Conservation (phyloP, 2,888 invertebrate species). For the Heliconius erato region DNA sequence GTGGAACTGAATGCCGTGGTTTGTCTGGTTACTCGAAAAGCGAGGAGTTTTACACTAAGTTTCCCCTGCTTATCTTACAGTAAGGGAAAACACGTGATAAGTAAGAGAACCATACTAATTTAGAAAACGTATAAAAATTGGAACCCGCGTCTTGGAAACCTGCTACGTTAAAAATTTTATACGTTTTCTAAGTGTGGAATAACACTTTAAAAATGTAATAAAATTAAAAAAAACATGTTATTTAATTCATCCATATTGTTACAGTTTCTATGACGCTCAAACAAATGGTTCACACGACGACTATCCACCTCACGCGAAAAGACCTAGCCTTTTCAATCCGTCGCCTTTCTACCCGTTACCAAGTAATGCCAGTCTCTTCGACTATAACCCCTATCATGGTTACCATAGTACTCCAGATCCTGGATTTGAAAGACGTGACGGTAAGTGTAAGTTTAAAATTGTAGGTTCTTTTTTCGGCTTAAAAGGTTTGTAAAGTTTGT, state of each 20-base stretch:
- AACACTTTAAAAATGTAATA: too few species aligned
- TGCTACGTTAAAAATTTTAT: too few species aligned
- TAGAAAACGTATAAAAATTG: too few species aligned
- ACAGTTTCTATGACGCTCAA: conserved; percentile 84
- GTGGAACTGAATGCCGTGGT: too few species aligned
- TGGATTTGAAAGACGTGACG: conserved; percentile 76
- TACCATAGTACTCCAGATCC: conserved; percentile 69
- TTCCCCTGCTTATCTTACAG: too few species aligned
- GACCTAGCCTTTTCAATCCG: conserved; percentile 75
- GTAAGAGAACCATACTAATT: too few species aligned
- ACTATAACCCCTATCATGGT: conserved; percentile 81
- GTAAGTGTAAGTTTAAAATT: conserved; percentile 58
- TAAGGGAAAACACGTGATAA: too few species aligned
- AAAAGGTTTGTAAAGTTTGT: not conserved
- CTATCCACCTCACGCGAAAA: conserved; percentile 77
- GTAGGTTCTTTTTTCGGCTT: not conserved
- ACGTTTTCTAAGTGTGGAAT: too few species aligned
- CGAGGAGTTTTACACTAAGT: too few species aligned
- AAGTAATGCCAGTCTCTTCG: conserved; percentile 84
- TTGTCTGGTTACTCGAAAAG: too few species aligned
- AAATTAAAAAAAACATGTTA: not conserved
- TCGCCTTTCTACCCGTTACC: conserved; percentile 80
- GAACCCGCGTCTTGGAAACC: too few species aligned
- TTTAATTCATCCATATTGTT: conserved; percentile 28
- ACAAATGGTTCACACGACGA: conserved; percentile 82